Evolutionary conservation across 2,888 invertebrate genomes (phyloP), one percentile per base, ranked within the genome.

Genomic region (Bellardia bayeri): DNA sequence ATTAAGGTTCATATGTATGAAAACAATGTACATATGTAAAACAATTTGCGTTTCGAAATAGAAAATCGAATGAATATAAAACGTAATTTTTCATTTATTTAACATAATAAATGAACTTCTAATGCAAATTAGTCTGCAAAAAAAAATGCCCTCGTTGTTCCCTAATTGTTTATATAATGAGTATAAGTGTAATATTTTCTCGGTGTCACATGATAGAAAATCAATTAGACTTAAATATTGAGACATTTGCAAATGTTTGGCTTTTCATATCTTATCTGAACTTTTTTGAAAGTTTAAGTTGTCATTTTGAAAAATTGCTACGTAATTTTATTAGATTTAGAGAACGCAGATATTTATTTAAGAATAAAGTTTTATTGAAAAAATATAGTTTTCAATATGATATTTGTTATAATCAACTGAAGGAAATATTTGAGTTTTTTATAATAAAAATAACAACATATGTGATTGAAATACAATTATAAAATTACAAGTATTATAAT

Each of bases 211-310:
- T 3, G 82, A 75, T 82, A 75, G 75, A 82, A 82, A 82, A 49
- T 61, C 74, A 82, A 82, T 82, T 82, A 68, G 49, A 61, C 37
- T 51, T 16, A 54, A 66, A 75, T 40, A 42, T 66, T 45, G 33
- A 33, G 37, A 64, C 16, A 64, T 64, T 42, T 66, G 42, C 5
- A 40, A 66, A 66, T 66, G 66, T 23, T 16, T 8, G 9, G n/a
- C 8, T 42, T 71, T 68, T 51, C 11, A 37, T 71, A 54, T 71
- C 54, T 51, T 54, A 71, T 71, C 69, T 54, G 54, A 13, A 2
- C 37, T 37, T 11, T 51, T 33, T 8, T 69, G 33, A 8, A 69
- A 69, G 68, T 30, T 49, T 9, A 69, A 54, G 13, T 71, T 71
- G 37, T 37, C 54, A 16, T 11, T 66, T 30, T 54, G 11, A 2